phyloP scores from a whole-genome alignment of 1,140 invertebrate genomes.

The Lordiphosa mommai region DNA sequence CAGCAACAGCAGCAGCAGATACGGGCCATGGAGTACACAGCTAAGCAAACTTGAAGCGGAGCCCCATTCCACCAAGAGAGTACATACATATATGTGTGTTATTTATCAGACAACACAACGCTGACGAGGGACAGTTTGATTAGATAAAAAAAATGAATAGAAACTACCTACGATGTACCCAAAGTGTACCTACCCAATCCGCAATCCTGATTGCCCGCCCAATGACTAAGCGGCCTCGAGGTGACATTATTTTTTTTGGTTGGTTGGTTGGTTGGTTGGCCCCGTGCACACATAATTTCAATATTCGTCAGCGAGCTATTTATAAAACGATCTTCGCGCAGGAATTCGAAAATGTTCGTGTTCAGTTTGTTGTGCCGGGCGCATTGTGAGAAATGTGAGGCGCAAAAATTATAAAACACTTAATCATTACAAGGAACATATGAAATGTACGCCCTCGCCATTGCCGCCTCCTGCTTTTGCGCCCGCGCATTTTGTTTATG shows the following conservation, averaged over 20 bases:
- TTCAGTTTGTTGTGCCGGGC: conserved; percentile 46
- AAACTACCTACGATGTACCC: background rate
- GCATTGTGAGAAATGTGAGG: conserved; percentile 34
- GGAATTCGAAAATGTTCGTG: conserved; percentile 63
- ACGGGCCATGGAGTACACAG: conserved; percentile 30
- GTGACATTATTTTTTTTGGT: conserved; percentile 49
- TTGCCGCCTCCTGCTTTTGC: conserved; percentile 19
- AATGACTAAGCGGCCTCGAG: conserved; percentile 59
- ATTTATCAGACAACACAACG: conserved; percentile 33
- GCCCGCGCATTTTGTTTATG: conserved; percentile 51
- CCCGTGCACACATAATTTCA: conserved; percentile 72
- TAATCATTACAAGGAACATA: conserved; percentile 61
- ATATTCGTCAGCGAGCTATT: conserved; percentile 76
- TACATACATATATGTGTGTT: conserved; percentile 23
- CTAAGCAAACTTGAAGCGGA: conserved; percentile 56
- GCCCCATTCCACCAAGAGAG: conserved; percentile 16
- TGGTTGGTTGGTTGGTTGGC: conserved; percentile 61
- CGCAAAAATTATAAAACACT: conserved; percentile 49
- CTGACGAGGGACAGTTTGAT: conserved; percentile 34
- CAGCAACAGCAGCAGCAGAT: conserved; percentile 9
- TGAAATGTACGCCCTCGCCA: conserved; percentile 7
- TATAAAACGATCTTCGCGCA: conserved; percentile 66
- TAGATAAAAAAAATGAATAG: conserved; percentile 46
- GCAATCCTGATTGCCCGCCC: conserved; percentile 22
- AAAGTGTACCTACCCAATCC: conserved; percentile 2